Evolutionary conservation across 2,113 vertebrate species (phyloP), one percentile per base, ranked within the genome.

Genomic region (Podocnemis expansa): DNA sequence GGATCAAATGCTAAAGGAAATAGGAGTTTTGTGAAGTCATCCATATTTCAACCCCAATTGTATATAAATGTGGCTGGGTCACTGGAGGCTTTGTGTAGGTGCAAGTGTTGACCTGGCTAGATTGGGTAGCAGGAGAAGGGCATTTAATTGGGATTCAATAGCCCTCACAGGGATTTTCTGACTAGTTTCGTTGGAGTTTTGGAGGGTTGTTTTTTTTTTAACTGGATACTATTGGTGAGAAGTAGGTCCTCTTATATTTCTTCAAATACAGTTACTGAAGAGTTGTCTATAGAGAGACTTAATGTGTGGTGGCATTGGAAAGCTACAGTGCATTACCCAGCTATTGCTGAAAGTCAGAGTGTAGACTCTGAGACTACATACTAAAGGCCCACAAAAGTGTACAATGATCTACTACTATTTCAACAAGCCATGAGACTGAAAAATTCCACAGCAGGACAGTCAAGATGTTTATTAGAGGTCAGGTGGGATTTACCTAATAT

Each of bases 191-290:
- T 41, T 41, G 41, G 8, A 8, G 45, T 85, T 86, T 54, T 78
- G 89, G 47, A 47, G 47, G n/a, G n/a, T n/a, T 47, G 84, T 63
- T 92, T 91, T 73, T 38, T 41, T 55, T 91, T 91, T 83, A 87
- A 76, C 92, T 83, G 88, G 79, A 83, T 92, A 55, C 4, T 55
- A 91, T 87, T 89, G 82, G 79, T 93, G 85, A 85, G 88, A 83
- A 95, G 51, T 75, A 81, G 21, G 52, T 85, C 81, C 87, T 85
- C n/a, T 82, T 78, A 93, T 70, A 82, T 89, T 91, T 93, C 89
- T 91, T 85, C 82, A 93, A 85, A 76, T 3, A 8, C 60, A 83
- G 79, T 12, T 84, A 73, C 38, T 43, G 38, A 90, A 67, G 60
- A 7, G 34, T 19, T 67, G 31, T 6, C 31, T 63, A n/a, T 63